These are phyloP conservation scores for Prionailurus bengalensis DNA, from an alignment of 2,113 vertebrate genomes.

Conservation along the genomic window DNA sequence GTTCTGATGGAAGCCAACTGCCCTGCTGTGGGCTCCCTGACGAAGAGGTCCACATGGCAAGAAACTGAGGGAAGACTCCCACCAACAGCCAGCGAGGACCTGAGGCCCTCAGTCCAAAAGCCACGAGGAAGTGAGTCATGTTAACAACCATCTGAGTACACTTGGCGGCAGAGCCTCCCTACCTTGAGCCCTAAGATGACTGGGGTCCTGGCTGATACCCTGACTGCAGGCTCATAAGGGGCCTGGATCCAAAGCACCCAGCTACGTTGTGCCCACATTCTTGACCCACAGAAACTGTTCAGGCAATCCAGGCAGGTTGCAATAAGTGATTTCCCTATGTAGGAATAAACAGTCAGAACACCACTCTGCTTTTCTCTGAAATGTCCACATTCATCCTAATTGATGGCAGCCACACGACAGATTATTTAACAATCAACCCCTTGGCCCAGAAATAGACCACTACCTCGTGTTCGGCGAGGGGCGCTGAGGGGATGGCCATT, in stretches of 20 bases:
- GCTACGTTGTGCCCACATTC: not conserved
- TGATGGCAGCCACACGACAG: not conserved
- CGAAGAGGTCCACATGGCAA: not conserved
- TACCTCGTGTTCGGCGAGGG: constrained; percentile 95
- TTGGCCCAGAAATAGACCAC: constrained; percentile 15
- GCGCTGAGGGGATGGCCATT: constrained; percentile 96
- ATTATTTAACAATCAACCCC: not conserved
- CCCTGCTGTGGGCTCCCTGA: not conserved
- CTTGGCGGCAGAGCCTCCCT: not conserved
- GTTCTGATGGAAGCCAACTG: not conserved
- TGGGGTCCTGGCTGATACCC: not conserved
- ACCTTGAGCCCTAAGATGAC: not conserved
- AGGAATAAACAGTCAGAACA: not conserved
- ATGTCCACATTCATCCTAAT: constrained; percentile 20
- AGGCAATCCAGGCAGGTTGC: not conserved
- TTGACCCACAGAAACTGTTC: not conserved
- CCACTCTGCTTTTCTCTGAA: constrained; percentile 59
- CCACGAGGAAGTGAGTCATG: not conserved
- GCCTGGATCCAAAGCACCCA: not conserved
- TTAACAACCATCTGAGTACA: not conserved
- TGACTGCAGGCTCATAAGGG: not conserved
- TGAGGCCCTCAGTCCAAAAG: not conserved
- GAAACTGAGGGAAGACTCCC: not conserved
- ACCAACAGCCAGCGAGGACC: not conserved
- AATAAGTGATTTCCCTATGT: not conserved